Evolutionary conservation across 2,113 vertebrate species (phyloP).

Genomic region (Acinonyx jubatus): DNA sequence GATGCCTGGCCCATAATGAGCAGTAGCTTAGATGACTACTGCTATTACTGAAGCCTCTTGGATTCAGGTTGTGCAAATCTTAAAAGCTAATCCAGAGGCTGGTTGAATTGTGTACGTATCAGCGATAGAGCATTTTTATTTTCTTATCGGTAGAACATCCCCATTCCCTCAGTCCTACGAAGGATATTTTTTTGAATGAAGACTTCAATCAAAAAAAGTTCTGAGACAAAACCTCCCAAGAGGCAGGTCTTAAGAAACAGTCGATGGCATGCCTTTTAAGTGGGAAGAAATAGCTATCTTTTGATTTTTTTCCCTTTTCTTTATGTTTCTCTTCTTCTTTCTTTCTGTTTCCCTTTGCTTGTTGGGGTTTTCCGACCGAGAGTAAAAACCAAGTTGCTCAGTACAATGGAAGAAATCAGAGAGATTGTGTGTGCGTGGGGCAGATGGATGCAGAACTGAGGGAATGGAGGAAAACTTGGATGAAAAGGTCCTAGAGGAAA

Average conservation of each 20-base stretch:
- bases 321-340: not conserved
- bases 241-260: not conserved
- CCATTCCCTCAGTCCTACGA: not conserved
- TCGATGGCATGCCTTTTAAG: not conserved
- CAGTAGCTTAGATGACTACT: not conserved
- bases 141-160: not conserved
- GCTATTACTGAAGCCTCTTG: not conserved
- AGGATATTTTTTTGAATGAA: not conserved
- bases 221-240: constrained; percentile 6
- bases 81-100: not conserved
- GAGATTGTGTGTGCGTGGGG: not conserved
- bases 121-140: not conserved
- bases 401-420: not conserved
- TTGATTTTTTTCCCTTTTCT: not conserved
- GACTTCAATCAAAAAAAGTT: not conserved
- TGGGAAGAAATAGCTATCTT: not conserved
- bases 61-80: not conserved
- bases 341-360: not conserved
- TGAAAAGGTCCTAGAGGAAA: not conserved
- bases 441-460: not conserved
- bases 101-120: not conserved
- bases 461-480: not conserved
- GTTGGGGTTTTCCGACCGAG: not conserved
- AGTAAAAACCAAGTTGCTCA: not conserved
- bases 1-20: not conserved